Base-by-base conservation (phyloP, 2,113 vertebrate species). In the Corythaixoides concolor region DNA sequence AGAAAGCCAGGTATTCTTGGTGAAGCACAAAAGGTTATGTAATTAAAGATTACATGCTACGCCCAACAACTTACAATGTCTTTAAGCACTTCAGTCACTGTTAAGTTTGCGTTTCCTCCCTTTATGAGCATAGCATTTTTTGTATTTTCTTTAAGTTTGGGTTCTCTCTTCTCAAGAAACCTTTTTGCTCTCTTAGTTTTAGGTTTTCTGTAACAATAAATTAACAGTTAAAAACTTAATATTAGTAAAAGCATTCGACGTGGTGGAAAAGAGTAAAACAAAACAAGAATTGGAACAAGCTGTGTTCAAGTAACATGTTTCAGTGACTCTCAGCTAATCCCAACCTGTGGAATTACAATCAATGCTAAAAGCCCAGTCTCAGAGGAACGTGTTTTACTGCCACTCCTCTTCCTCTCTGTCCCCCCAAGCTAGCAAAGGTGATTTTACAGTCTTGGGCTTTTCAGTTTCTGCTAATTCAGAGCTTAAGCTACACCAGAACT, bases 71-170 rank as follows among this genome's bases (percentile, higher is more conserved):
- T 90, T 97, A 99, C 99, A 84, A 99, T 94, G 88, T 99, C 99
- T 94, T 98, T 99, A 33, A 99, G 98, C 5, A 99, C 98, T 89
- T 98, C 98, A 0, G 98, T 99, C 95, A 99, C 95, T 2, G 95
- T 98, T 59, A 96, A 90, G 63, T 96, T 99, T 64, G 98, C 98
- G 97, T 99, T 99, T 27, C 99, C 99, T 32, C 99, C 99, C 98
- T 98, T 99, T 97, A 99, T 99, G 4, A 99, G 98, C 99, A 99
- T 99, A 33, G 98, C 97, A 89, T 93, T 99, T 98, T 99, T 99
- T 18, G 97, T 97, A 84, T 99, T 99, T 96, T 99, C 99, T 9
- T 85, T 98, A 92, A 99, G 97, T 81, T 99, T 99, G 5, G 99
- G 98, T 30, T 98, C 98, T 95, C 99, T 97, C 97, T 98, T 98